A percentile compares a stretch with the other conserved stretches of the same genome.
Evolutionary conservation across 2,888 invertebrate genomes (phyloP).

Genomic region (Iphiclides podalirius): DNA sequence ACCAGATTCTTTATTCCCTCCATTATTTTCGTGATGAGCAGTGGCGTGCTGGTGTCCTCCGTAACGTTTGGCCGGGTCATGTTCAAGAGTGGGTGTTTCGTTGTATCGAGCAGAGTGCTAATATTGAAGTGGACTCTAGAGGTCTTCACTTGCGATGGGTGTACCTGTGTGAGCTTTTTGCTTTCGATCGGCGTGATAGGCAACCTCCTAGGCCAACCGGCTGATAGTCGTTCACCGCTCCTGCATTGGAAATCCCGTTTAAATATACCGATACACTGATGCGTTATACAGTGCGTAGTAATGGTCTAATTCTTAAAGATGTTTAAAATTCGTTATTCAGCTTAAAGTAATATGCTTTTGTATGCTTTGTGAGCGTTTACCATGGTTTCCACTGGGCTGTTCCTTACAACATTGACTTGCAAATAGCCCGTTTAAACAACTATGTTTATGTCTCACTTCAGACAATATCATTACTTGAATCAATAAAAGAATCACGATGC

Average conservation of each 20-base stretch:
- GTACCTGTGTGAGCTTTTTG: slow-evolving; percentile 36
- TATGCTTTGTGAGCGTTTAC: too few relatives aligned
- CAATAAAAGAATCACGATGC: too few relatives aligned
- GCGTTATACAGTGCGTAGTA: too few relatives aligned
- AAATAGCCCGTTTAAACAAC: too few relatives aligned
- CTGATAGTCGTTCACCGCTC: slow-evolving; percentile 43
- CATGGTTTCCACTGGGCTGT: too few relatives aligned
- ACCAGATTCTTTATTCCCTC: slow-evolving; percentile 50
- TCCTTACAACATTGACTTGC: too few relatives aligned
- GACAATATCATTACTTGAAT: too few relatives aligned
- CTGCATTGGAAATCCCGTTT: slow-evolving; percentile 36
- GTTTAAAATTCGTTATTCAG: too few relatives aligned
- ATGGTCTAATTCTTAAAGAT: too few relatives aligned
- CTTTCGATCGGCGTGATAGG: slow-evolving; percentile 31
- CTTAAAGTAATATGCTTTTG: too few relatives aligned
- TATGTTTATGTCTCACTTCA: too few relatives aligned
- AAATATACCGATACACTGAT: too few relatives aligned
- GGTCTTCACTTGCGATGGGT: slow-evolving; percentile 29
- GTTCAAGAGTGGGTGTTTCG: slow-evolving; percentile 31
- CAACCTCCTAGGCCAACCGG: slow-evolving; percentile 48
- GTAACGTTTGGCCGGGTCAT: slow-evolving; percentile 37
- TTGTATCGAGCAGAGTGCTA: slow-evolving; percentile 24
- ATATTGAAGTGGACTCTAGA: slow-evolving; percentile 29
- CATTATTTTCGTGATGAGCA: slow-evolving; percentile 52
- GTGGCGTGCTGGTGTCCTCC: slow-evolving; percentile 41